A percentile compares a stretch with the other conserved stretches of the same genome.
Conservation (phyloP, 2,113 vertebrate species). For the Gallinago media region DNA sequence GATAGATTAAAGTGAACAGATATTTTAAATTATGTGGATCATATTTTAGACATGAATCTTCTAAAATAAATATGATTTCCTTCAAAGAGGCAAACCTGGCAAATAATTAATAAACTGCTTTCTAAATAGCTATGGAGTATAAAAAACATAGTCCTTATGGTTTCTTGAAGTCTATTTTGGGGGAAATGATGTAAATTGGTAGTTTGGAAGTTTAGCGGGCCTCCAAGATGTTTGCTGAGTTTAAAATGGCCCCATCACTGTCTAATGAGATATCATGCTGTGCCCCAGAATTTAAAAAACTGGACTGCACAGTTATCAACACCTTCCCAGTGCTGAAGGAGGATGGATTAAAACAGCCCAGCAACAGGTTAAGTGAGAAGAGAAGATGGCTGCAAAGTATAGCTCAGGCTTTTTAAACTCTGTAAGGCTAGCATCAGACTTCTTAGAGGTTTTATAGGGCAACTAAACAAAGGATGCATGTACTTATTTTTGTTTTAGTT, state of each 20-base stretch:
- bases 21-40: constrained; percentile 1
- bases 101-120: constrained; percentile 58
- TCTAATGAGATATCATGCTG: constrained; percentile 63
- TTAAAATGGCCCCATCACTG: constrained; percentile 4
- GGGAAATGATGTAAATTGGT: constrained; percentile 16
- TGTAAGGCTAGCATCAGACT: background rate
- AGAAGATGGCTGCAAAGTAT: background rate
- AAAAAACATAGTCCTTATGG: background rate
- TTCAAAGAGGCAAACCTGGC: constrained; percentile 46
- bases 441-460: background rate
- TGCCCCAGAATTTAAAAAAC: constrained; percentile 49
- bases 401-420: background rate
- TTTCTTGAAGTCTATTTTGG: constrained; percentile 19
- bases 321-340: background rate
- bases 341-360: constrained; percentile 14
- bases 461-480: background rate
- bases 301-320: background rate
- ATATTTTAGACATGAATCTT: background rate
- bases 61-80: constrained; percentile 33
- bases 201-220: constrained; percentile 29
- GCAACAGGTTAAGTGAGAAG: background rate
- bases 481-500: background rate
- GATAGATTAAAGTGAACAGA: background rate
- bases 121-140: constrained; percentile 21
- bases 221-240: constrained; percentile 33